phyloP scores from a whole-genome alignment of 1,140 invertebrate species.

The Alviniconcha marisindica region DNA sequence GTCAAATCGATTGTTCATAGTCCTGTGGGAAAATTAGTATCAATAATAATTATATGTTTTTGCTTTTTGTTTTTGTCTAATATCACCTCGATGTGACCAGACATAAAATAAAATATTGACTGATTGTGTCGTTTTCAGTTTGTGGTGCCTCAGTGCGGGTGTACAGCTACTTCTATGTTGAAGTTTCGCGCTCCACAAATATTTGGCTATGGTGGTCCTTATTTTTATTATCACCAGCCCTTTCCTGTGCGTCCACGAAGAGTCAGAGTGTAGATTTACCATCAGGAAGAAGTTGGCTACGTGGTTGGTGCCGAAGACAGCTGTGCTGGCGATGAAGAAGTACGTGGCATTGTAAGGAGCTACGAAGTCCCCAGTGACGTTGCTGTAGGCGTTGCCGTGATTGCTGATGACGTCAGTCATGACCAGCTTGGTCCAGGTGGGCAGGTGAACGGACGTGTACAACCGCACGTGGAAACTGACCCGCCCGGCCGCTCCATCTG shows the following conservation, averaged over 20 bases:
- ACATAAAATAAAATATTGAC: neutral
- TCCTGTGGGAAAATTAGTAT: no score
- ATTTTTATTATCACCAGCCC: neutral
- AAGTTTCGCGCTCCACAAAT: neutral
- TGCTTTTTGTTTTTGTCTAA: no score
- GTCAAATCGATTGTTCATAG: no score
- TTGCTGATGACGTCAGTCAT: slow-evolving; percentile 13
- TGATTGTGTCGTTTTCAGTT: neutral
- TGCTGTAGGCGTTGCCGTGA: neutral
- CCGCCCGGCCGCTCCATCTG: no score
- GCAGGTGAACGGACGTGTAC: neutral
- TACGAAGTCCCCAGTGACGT: neutral
- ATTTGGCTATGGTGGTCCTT: neutral
- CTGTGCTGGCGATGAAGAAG: neutral
- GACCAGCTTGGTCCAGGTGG: neutral
- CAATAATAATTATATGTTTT: no score
- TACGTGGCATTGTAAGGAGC: neutral
- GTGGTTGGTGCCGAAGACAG: neutral
- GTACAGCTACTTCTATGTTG: neutral
- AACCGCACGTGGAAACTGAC: slow-evolving; percentile 1
- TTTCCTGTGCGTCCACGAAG: no score
- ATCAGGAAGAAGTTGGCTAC: slow-evolving; percentile 1
- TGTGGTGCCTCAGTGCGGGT: no score
- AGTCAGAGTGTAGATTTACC: neutral
- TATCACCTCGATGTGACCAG: no score